Conservation (phyloP, 2,888 invertebrate genomes). For the Pachliopta kotzebuea region DNA sequence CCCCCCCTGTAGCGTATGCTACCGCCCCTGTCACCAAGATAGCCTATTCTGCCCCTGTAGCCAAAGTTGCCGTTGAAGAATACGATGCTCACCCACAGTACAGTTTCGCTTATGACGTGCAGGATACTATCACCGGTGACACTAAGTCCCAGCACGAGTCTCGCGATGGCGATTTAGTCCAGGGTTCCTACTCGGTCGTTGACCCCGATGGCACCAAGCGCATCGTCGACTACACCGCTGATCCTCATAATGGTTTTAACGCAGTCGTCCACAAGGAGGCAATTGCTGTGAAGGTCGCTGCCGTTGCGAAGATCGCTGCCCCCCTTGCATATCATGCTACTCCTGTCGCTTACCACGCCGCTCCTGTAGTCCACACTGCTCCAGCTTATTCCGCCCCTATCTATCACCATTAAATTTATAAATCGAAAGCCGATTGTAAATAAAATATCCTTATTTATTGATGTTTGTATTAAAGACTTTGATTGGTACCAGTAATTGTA, state of each 20-base stretch:
- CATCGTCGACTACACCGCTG: constrained; percentile 76
- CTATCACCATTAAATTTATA: constrained; percentile 69
- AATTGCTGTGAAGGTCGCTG: constrained; percentile 41
- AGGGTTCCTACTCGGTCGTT: constrained; percentile 77
- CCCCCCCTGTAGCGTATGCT: constrained; percentile 51
- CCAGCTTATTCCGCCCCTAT: constrained; percentile 79
- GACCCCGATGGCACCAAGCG: constrained; percentile 80
- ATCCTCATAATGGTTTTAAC: constrained; percentile 76
- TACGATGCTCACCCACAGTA: constrained; percentile 62
- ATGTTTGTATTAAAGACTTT: constrained; percentile 2
- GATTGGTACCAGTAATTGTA: no score
- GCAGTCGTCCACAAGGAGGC: constrained; percentile 77
- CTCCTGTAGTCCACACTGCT: constrained; percentile 62
- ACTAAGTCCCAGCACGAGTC: constrained; percentile 70
- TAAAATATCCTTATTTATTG: constrained; percentile 19
- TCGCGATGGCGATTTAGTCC: constrained; percentile 71
- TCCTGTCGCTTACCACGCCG: constrained; percentile 45
- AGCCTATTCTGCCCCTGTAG: constrained; percentile 38
- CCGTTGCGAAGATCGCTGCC: constrained; percentile 37
- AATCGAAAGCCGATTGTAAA: constrained; percentile 9
- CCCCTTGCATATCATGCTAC: constrained; percentile 41
- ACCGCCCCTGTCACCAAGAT: constrained; percentile 61
- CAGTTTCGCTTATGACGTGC: constrained; percentile 79
- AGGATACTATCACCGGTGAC: constrained; percentile 76
- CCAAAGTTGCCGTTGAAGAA: constrained; percentile 38